Evolutionary conservation across 1,140 invertebrate genomes (phyloP), one percentile per base, ranked within the genome.

Genomic region (Melitaea cinxia): DNA sequence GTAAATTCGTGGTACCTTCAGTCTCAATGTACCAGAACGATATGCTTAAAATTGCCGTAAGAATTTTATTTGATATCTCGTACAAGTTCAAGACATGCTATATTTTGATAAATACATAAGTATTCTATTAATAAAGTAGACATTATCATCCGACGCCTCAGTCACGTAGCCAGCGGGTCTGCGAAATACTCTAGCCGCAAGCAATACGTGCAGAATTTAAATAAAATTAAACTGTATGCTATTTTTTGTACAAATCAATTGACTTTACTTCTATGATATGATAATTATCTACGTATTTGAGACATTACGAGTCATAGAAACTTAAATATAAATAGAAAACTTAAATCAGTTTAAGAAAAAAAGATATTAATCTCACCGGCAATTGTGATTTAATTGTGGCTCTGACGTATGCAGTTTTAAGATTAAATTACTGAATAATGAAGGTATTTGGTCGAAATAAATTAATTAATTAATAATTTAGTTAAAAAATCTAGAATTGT

Each of bases 161-260:
- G 55, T 54, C 56, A 65, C 64, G 64, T 65, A 65, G 64, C 56
- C 64, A 65, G 17, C 33, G 56, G 64, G 63, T 65, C 63, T 65
- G 63, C 63, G 55, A 65, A 65, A 59, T 33, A 63, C 24, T 42
- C 23, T 55, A 45, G 17, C 50, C 37, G 24, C 33, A 42, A 61
- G 23, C 17, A 53, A 17, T 23, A 23, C 59, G 59, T 14, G 30
- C 24, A 39, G 35, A 52, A 35, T 42, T 53, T 61, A 39, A 61
- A 42, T 58, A 15, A 23, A 47, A 47, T 47, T 47, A 47, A 47
- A 47, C 2, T n/a, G 2, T 26, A 35, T 59, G 14, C 10, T 6
- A 61, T 50, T 23, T 28, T 28, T 61, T 52, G 3, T 52, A 26
- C 35, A 14, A 14, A 52, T 47, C 4, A 9, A 33, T 0, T 33